Conservation (phyloP, 2,797 vertebrate species). For the Decapterus maruadsi region DNA sequence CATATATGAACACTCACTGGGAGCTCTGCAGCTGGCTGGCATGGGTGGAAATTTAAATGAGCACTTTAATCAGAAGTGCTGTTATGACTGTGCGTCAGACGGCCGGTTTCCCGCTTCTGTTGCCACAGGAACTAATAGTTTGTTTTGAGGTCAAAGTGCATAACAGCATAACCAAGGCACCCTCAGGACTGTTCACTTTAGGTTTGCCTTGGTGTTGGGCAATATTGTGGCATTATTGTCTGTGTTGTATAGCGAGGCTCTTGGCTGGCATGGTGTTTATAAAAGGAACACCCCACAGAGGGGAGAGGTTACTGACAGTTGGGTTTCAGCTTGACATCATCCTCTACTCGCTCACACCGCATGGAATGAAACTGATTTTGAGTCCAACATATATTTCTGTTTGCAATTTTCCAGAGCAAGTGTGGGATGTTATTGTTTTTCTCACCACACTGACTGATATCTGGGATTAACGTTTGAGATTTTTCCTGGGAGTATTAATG, state of each 20-base stretch:
- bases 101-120: slow-evolving; percentile 25
- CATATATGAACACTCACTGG: slow-evolving; percentile 55
- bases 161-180: neutral
- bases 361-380: neutral
- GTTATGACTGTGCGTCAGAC: slow-evolving; percentile 22
- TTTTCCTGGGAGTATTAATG: neutral
- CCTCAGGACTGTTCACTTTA: slow-evolving; percentile 25
- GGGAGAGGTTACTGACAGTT: slow-evolving; percentile 30
- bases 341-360: neutral
- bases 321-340: slow-evolving; percentile 5
- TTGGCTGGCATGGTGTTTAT: slow-evolving; percentile 11
- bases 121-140: slow-evolving; percentile 27
- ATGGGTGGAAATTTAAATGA: slow-evolving; percentile 47
- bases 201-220: slow-evolving; percentile 29
- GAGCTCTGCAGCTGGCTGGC: slow-evolving; percentile 30
- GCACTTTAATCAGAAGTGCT: slow-evolving; percentile 36
- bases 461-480: neutral
- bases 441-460: neutral
- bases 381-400: neutral
- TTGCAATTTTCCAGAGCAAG: neutral
- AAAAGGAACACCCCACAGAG: slow-evolving; percentile 24
- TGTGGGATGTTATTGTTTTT: neutral
- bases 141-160: slow-evolving; percentile 48
- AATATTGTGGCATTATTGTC: slow-evolving; percentile 29
- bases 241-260: slow-evolving; percentile 17